Evolutionary conservation across 2,888 invertebrate species (phyloP).

Genomic region (Petrolisthes cinctipes): DNA sequence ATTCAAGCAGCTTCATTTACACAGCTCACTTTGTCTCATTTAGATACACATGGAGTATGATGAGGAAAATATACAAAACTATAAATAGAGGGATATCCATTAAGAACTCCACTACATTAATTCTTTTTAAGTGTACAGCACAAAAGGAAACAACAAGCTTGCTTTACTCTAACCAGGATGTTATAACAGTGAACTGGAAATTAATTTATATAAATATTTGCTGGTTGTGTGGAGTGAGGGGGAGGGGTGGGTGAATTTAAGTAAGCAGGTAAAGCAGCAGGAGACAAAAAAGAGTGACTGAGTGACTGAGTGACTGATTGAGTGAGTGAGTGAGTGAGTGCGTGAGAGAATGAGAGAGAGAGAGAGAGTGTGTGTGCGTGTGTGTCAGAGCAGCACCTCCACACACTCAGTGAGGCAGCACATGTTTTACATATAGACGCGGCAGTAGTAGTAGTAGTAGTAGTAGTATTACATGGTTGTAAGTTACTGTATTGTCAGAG

Average conservation of each 20-base stretch:
- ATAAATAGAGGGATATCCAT: no score
- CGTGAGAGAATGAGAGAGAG: slow-evolving; percentile 2
- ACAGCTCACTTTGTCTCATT: background rate
- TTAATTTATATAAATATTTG: background rate
- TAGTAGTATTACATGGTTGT: no score
- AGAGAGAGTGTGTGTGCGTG: slow-evolving; percentile 38
- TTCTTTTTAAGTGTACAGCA: no score
- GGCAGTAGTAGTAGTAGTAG: no score
- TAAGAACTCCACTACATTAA: no score
- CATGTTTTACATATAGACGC: no score
- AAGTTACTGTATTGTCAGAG: no score
- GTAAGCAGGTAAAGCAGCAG: slow-evolving; percentile 54
- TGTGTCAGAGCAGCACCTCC: slow-evolving; percentile 36
- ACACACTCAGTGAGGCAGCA: slow-evolving; percentile 25
- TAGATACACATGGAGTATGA: no score
- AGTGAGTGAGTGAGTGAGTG: background rate
- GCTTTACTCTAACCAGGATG: no score
- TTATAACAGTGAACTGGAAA: background rate
- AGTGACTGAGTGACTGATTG: background rate
- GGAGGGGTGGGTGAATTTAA: no score
- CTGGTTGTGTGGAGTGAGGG: slow-evolving; percentile 15
- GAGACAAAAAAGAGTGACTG: slow-evolving; percentile 19
- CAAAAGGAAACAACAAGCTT: no score
- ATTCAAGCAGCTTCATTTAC: slow-evolving; percentile 41
- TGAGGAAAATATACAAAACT: background rate